phyloP scores from a whole-genome alignment of 2,888 invertebrate genomes.

The Drosophila barbarae region DNA sequence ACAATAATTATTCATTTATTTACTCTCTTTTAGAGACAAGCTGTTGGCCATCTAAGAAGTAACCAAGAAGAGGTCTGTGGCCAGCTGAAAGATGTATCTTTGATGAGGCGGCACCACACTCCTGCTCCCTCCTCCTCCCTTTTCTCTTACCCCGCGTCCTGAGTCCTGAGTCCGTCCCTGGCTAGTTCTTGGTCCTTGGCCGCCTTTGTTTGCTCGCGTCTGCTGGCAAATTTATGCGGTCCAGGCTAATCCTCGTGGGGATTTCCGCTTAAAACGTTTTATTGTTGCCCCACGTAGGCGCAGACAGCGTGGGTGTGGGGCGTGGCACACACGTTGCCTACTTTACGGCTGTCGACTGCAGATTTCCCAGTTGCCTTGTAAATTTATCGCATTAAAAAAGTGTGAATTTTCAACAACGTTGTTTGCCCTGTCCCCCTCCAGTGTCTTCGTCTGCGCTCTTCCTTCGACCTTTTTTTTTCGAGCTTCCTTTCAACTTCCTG shows the following conservation, averaged over 20 bases:
- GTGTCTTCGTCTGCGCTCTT: not conserved
- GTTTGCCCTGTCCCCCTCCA: not conserved
- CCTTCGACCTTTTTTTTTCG: not conserved
- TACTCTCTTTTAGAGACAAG: too few species aligned
- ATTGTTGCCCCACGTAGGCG: conserved; percentile 53
- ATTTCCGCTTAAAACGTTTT: conserved; percentile 69
- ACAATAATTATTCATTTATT: too few species aligned
- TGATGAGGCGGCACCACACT: not conserved
- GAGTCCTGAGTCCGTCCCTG: conserved; percentile 14
- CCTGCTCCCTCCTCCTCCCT: too few species aligned
- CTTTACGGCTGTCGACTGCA: conserved; percentile 65
- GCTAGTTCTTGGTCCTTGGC: conserved; percentile 10
- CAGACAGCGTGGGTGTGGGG: conserved; percentile 14
- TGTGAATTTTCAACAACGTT: conserved; percentile 61
- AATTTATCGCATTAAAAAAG: conserved; percentile 76
- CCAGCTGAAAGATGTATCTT: not conserved
- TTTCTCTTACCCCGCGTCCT: not conserved
- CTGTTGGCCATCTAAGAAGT: not conserved
- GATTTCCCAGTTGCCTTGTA: conserved; percentile 75
- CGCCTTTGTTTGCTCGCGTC: conserved; percentile 24
- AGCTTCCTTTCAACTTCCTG: conserved; percentile 3
- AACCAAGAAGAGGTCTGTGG: too few species aligned
- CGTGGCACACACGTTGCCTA: conserved; percentile 44
- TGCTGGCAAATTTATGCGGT: conserved; percentile 66
- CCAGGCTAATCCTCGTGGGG: conserved; percentile 70